Conservation (phyloP, 1,140 invertebrate species). For the Pteromalus puparum region DNA sequence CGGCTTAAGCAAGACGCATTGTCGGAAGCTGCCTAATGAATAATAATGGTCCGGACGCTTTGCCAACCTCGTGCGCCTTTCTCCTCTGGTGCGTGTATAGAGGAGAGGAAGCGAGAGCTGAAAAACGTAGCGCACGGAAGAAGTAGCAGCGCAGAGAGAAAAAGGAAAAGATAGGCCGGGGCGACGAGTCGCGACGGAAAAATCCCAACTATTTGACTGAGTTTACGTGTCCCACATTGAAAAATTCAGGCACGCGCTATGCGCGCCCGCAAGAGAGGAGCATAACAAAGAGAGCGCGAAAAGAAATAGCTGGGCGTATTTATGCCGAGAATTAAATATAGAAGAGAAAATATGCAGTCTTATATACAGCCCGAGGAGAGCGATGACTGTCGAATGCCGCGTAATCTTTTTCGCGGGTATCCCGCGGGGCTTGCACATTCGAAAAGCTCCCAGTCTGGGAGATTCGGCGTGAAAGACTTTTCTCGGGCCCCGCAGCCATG, state of each 20-base stretch:
- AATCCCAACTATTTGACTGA: conserved; percentile 40
- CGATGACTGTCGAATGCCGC: conserved; percentile 31
- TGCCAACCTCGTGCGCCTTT: not conserved
- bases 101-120: not conserved
- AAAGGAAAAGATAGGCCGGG: conserved; percentile 1
- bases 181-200: conserved; percentile 9
- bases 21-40: conserved; percentile 37
- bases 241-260: conserved; percentile 20
- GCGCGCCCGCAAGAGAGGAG: too few relatives aligned
- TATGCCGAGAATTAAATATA: not conserved
- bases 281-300: not conserved
- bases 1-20: conserved; percentile 40
- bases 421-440: conserved; percentile 14
- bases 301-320: not conserved
- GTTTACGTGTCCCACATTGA: conserved; percentile 35
- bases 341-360: not conserved
- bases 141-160: not conserved
- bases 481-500: not conserved
- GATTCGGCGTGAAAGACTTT: conserved; percentile 28
- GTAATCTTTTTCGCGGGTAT: conserved; percentile 32
- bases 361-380: too few relatives aligned
- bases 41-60: conserved; percentile 40
- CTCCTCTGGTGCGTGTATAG: not conserved
- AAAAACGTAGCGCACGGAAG: not conserved
- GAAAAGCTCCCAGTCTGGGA: not conserved